Evolutionary conservation across 2,888 invertebrate species (phyloP).

Genomic region (Acanthococcus lagerstroemiae): DNA sequence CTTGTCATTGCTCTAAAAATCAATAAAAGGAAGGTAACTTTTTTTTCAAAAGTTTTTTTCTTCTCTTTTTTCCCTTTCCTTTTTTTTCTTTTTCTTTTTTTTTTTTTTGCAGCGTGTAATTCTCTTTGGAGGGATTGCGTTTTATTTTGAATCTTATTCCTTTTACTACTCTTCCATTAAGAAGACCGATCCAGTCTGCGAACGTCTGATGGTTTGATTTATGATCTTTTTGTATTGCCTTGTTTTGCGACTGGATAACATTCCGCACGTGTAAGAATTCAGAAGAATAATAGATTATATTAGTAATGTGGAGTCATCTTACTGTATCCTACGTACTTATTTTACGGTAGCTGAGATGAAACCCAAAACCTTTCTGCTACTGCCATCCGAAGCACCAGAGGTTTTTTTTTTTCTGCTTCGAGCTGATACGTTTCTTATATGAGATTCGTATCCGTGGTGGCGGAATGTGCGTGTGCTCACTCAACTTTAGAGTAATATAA

Average conservation of each 20-base stretch:
- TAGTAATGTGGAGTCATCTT: conserved; percentile 1
- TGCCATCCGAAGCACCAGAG: too few relatives aligned
- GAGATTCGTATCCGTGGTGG: too few relatives aligned
- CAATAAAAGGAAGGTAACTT: conserved; percentile 26
- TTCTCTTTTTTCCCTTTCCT: neutral
- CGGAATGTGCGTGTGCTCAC: too few relatives aligned
- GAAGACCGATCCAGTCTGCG: conserved; percentile 26
- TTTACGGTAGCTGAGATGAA: neutral
- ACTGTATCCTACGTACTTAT: neutral
- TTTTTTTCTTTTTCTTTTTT: neutral
- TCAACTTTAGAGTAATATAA: too few relatives aligned
- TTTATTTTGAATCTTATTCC: neutral
- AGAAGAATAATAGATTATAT: conserved; percentile 28
- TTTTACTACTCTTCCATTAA: neutral
- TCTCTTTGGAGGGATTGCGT: neutral
- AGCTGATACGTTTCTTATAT: too few relatives aligned
- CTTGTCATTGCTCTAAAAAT: conserved; percentile 30
- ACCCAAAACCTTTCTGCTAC: too few relatives aligned
- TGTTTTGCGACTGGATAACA: conserved; percentile 30
- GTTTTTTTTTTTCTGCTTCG: too few relatives aligned
- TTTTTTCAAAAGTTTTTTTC: conserved; percentile 5
- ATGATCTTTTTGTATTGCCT: conserved; percentile 30
- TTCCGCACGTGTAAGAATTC: conserved; percentile 28
- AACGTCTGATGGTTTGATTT: conserved; percentile 29
- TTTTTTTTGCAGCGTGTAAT: neutral